Evolutionary conservation across 2,113 vertebrate genomes (phyloP), one percentile per base, ranked within the genome.

Genomic region (Eupsittula cactorum): DNA sequence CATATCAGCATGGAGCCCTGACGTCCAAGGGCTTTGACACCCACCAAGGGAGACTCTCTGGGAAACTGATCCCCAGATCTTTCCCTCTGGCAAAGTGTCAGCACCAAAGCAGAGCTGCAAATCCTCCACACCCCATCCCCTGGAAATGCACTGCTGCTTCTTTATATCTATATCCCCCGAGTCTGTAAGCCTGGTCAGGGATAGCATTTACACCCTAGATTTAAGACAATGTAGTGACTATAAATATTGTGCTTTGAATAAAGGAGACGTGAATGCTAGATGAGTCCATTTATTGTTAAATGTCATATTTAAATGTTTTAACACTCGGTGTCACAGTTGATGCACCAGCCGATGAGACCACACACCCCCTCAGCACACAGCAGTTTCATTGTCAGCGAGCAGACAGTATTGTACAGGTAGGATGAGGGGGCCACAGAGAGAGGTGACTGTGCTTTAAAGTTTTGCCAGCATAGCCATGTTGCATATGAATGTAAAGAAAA

Each of bases 221-320:
- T 96, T 94, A 95, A 91, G 83, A 33, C 8, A 0, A 47, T 24
- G 46, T 79, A 62, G 70, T 29, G 81, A 87, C 92, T 86, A 92
- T 93, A 97, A 96, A 96, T 92, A 92, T 21, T 84, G 35, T 75
- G 82, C 47, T 84, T 90, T 64, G 80, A 95, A 84, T 93, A 75
- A 96, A 88, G 93, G 81, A 87, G 86, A 75, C 89, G 88, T 78
- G 73, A 92, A 86, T 87, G 69, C 62, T 16, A 27, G 69, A 86
- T 82, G 60, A 74, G 60, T 52, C 90, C 77, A 85, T 91, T 91
- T 76, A 76, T 84, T 52, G 50, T n/a, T 86, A 93, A 93, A 84
- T 88, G 77, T 65, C 65, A 60, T 77, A 88, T 78, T 96, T 85
- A 60, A 86, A 76, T 65, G 65, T 64, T 95, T 86, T 79, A 94